Base-by-base conservation (phyloP, 2,888 invertebrate species). In the Xestia rhomboidea region DNA sequence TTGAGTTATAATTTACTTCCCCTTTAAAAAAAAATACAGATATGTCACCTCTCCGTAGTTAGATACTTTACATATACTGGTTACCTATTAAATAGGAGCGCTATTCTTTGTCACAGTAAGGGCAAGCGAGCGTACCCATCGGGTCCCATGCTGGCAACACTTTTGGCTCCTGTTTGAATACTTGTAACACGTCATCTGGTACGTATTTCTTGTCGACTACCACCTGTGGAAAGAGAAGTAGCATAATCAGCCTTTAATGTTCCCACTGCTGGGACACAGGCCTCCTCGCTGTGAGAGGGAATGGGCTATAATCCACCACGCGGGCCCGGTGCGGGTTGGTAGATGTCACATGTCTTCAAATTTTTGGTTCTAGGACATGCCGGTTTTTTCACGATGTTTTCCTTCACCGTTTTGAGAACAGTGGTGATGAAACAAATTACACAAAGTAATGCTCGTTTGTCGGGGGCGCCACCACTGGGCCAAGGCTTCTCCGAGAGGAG, bases 111-210 rank as follows among this genome's bases (percentile, higher is more conserved):
- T 80, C 87, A 85, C 96, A 96, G 4, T 93, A 76, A 0, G 95
- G 93, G 73, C 96, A 96, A 69, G 98, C 98, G 77, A 98, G 97
- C 3, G 98, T 98, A 77, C 99, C 99, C 98, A 99, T 99, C 3
- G 99, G 99, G 95, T 99, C 99, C 99, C 99, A 99, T 0, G 99
- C 99, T 6, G 99, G 99, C 90, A 99, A 95, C 57, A 98, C 97
- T 79, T 97, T 97, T 0, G 99, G 98, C 78, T 98, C 97, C 93
- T 98, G 98, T 69, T 98, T 97, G 91, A 98, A 98, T 27, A 99
- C 98, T 78, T 97, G 97, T 87, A 99, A 90, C 15, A 99, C 98
- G 64, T 98, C 97, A 2, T 97, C 95, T 13, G 98, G 97, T 41
- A 99, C 97, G 90, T 97, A 98, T 91, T 98, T 98, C 94, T 98